phyloP scores from a whole-genome alignment of 1,140 invertebrate species.

The Tribolium castaneum region DNA sequence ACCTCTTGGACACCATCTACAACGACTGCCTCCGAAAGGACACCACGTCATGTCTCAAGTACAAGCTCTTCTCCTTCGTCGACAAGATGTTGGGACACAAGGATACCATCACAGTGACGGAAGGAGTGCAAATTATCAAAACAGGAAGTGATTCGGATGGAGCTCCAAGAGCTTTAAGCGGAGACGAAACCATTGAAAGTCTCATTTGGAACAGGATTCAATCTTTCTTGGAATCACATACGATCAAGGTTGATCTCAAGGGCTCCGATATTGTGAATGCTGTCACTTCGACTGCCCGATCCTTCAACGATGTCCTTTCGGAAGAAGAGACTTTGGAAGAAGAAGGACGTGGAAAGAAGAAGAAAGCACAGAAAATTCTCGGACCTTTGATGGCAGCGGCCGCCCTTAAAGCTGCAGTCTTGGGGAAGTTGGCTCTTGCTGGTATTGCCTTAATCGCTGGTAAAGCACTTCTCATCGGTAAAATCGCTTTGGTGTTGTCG shows the following conservation, averaged over 20 bases:
- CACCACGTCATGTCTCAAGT: slow-evolving; percentile 83
- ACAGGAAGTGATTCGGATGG: slow-evolving; percentile 72
- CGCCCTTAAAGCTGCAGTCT: slow-evolving; percentile 80
- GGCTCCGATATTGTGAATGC: slow-evolving; percentile 84
- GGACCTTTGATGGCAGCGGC: slow-evolving; percentile 79
- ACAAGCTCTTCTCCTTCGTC: slow-evolving; percentile 85
- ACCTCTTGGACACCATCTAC: slow-evolving; percentile 80
- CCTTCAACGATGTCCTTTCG: slow-evolving; percentile 75
- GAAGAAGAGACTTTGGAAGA: slow-evolving; percentile 69
- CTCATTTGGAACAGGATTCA: slow-evolving; percentile 75
- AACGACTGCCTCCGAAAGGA: slow-evolving; percentile 83
- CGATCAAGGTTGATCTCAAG: slow-evolving; percentile 85
- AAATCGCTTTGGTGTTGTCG: slow-evolving; percentile 83
- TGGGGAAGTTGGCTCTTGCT: slow-evolving; percentile 80
- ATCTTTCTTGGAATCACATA: slow-evolving; percentile 80
- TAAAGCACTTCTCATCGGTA: slow-evolving; percentile 85
- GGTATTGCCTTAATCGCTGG: slow-evolving; percentile 86
- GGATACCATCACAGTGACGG: slow-evolving; percentile 80
- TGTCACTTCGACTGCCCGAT: slow-evolving; percentile 80
- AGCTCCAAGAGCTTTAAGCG: slow-evolving; percentile 75
- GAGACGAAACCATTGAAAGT: slow-evolving; percentile 74
- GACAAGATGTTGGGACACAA: slow-evolving; percentile 83
- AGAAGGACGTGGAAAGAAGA: slow-evolving; percentile 80
- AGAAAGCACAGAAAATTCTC: slow-evolving; percentile 83
- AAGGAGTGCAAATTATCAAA: slow-evolving; percentile 85